Evolutionary conservation across 2,888 invertebrate genomes (phyloP).

Genomic region (Ophonus ardosiacus): DNA sequence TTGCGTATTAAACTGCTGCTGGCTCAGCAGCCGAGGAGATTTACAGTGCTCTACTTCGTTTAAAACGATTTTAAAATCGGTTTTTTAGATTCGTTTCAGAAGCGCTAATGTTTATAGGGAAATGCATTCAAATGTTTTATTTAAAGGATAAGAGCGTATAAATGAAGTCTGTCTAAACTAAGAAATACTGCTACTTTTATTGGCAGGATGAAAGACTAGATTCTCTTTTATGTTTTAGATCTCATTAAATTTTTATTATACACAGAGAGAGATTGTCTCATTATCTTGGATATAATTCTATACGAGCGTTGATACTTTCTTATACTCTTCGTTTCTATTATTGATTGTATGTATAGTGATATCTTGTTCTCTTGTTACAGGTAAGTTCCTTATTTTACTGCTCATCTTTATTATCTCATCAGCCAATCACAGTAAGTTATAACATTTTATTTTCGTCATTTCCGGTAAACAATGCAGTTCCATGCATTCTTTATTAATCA

Average conservation of each 20-base stretch:
- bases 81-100: conserved; percentile 39
- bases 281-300: conserved; percentile 34
- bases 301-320: conserved; percentile 5
- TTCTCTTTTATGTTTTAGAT: conserved; percentile 43
- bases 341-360: conserved; percentile 27
- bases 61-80: conserved; percentile 47
- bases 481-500: too few species aligned
- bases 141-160: conserved; percentile 17
- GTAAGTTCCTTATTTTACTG: conserved; percentile 37
- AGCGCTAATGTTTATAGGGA: conserved; percentile 45
- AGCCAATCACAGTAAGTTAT: background rate
- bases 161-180: conserved; percentile 15
- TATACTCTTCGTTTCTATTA: background rate
- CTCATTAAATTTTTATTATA: conserved; percentile 47
- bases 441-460: background rate
- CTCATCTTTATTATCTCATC: conserved; percentile 23
- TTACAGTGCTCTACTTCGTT: conserved; percentile 46
- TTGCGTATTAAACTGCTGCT: conserved; percentile 47
- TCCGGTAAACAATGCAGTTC: background rate
- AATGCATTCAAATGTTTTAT: conserved; percentile 26
- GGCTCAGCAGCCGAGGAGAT: conserved; percentile 41
- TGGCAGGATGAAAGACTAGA: conserved; percentile 16
- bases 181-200: conserved; percentile 26
- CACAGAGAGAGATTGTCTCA: conserved; percentile 25
- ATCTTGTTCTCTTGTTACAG: conserved; percentile 37